Percentiles rank a stretch among this genome's conserved stretches.
phyloP scores from a whole-genome alignment of 1,140 invertebrate species.

The Helicoverpa armigera region DNA sequence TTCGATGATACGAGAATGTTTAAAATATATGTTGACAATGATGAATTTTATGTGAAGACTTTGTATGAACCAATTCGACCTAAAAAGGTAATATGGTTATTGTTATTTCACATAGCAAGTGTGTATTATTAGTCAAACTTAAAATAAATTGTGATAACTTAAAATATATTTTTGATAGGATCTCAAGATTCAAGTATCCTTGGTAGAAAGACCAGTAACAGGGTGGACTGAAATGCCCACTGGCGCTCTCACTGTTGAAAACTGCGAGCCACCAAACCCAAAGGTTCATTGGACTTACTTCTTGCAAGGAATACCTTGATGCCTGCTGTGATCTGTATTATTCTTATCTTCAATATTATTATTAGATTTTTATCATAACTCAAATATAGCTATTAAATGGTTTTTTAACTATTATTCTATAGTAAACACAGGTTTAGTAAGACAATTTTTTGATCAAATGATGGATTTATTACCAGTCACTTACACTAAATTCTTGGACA shows the following conservation, averaged over 20 bases:
- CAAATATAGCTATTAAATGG: background rate
- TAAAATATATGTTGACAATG: conserved; percentile 69
- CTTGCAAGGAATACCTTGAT: conserved; percentile 71
- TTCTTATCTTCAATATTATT: conserved; percentile 51
- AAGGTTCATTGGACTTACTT: conserved; percentile 79
- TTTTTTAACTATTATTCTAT: conserved; percentile 2
- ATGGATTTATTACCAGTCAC: conserved; percentile 86
- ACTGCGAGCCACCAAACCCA: conserved; percentile 69
- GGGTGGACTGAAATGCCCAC: conserved; percentile 61
- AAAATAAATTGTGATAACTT: background rate
- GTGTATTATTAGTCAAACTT: background rate
- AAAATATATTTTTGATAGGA: conserved; percentile 61
- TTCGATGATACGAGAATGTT: conserved; percentile 73
- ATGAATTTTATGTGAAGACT: conserved; percentile 76
- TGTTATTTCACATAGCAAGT: no score
- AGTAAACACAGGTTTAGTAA: conserved; percentile 23
- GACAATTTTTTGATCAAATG: conserved; percentile 32
- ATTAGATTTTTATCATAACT: background rate
- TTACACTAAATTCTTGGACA: conserved; percentile 87
- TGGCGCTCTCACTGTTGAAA: conserved; percentile 74
- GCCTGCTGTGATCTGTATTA: conserved; percentile 42
- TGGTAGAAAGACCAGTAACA: conserved; percentile 57
- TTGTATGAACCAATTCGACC: conserved; percentile 68
- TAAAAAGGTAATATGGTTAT: conserved; percentile 69
- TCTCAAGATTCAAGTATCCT: conserved; percentile 67